phyloP scores from a whole-genome alignment of 2,888 invertebrate species.

The Neoascia interrupta region DNA sequence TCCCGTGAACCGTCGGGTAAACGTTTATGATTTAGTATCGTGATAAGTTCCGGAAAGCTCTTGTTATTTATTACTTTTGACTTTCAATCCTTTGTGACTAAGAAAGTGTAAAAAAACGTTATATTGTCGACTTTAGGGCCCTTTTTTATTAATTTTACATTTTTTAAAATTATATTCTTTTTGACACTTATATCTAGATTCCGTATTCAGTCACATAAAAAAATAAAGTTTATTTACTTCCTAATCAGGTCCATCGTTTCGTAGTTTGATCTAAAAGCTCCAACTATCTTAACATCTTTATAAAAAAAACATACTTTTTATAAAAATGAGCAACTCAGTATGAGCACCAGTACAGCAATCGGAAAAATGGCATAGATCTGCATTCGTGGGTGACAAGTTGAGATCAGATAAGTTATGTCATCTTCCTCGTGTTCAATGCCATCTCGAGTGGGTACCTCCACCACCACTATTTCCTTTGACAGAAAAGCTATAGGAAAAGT shows the following conservation, averaged over 20 bases:
- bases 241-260: conserved; percentile 40
- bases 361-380: conserved; percentile 90
- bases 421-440: conserved; percentile 89
- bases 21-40: too few relatives aligned
- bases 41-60: too few relatives aligned
- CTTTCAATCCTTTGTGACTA: too few relatives aligned
- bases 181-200: too few relatives aligned
- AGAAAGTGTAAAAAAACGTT: too few relatives aligned
- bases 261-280: conserved; percentile 6
- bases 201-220: too few relatives aligned
- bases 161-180: too few relatives aligned
- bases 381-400: conserved; percentile 90
- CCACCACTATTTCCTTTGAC: conserved; percentile 89
- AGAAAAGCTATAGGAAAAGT: conserved; percentile 86
- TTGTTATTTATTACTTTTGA: too few relatives aligned
- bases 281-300: not conserved
- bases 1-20: too few relatives aligned
- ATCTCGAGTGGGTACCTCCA: conserved; percentile 90
- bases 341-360: conserved; percentile 86
- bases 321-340: conserved; percentile 90
- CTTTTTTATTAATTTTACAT: too few relatives aligned
- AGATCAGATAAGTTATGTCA: conserved; percentile 86
- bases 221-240: too few relatives aligned
- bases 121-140: too few relatives aligned
- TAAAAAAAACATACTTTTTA: conserved; percentile 76